Conservation (phyloP, 2,113 vertebrate species). For the Forbesichthys agassizii region DNA sequence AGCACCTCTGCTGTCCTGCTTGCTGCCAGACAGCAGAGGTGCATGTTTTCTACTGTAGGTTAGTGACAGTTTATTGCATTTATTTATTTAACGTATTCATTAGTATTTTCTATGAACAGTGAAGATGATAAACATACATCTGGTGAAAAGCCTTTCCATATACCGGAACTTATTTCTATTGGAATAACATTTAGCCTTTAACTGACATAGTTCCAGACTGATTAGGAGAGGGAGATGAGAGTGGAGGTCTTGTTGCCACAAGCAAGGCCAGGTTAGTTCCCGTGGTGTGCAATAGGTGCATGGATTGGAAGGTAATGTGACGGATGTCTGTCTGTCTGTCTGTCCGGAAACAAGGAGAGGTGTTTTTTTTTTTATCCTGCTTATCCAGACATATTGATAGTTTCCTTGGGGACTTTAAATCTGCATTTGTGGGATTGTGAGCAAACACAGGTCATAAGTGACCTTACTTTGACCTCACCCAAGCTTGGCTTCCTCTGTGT, state of each 20-base stretch:
- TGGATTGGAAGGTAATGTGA: neutral
- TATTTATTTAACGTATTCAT: too few species aligned
- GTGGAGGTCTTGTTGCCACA: neutral
- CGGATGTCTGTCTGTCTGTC: neutral
- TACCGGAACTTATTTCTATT: too few species aligned
- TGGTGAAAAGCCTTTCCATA: too few species aligned
- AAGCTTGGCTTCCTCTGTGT: neutral
- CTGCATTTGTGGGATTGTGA: neutral
- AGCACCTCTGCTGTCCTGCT: neutral
- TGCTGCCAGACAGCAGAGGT: neutral
- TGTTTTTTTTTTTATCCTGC: neutral
- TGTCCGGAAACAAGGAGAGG: neutral
- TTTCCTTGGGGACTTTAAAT: neutral
- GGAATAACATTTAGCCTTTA: too few species aligned
- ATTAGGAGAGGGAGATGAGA: neutral
- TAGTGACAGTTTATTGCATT: too few species aligned
- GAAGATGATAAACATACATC: too few species aligned
- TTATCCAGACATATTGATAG: neutral
- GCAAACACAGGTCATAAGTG: conserved; percentile 16
- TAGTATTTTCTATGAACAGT: too few species aligned
- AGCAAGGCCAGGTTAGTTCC: conserved; percentile 25
- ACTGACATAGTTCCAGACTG: neutral
- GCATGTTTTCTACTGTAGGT: too few species aligned
- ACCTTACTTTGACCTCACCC: neutral
- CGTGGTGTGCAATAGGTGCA: neutral